A percentile compares a stretch with the other conserved stretches of the same genome.
Evolutionary conservation across 2,113 vertebrate species (phyloP).

Genomic region (Ammodramus savannarum): DNA sequence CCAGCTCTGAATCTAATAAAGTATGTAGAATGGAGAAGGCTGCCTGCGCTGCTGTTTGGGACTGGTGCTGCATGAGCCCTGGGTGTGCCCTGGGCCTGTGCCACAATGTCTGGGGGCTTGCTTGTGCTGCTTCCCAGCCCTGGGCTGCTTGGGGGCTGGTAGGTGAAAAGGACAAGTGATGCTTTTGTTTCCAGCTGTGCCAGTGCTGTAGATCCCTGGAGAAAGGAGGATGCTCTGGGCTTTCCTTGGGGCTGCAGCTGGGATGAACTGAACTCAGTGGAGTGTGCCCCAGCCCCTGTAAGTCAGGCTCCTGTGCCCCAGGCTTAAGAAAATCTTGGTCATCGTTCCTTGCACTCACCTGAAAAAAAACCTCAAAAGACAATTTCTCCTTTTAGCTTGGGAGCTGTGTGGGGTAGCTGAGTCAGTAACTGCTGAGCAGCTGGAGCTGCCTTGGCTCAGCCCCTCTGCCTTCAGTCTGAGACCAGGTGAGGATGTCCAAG

Average conservation of each 20-base stretch:
- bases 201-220: background rate
- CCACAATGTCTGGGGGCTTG: accelerated
- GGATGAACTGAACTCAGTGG: background rate
- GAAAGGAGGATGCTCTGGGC: background rate
- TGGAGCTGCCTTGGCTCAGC: background rate
- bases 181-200: background rate
- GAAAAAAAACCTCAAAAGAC: background rate
- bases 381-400: background rate
- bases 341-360: background rate
- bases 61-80: background rate
- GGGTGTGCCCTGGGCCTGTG: background rate
- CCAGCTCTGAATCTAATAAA: constrained; percentile 85
- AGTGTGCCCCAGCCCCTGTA: background rate
- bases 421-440: background rate
- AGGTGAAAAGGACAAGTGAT: no score
- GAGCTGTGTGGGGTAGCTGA: accelerated
- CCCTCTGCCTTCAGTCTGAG: no score
- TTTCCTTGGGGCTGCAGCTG: background rate
- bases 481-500: background rate
- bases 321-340: no score
- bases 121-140: background rate
- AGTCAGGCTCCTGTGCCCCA: background rate
- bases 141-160: background rate
- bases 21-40: constrained; percentile 65
- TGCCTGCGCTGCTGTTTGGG: background rate